These are phyloP conservation scores for Nineta flava DNA, from an alignment of 2,888 invertebrate species.

Conservation along the genomic window DNA sequence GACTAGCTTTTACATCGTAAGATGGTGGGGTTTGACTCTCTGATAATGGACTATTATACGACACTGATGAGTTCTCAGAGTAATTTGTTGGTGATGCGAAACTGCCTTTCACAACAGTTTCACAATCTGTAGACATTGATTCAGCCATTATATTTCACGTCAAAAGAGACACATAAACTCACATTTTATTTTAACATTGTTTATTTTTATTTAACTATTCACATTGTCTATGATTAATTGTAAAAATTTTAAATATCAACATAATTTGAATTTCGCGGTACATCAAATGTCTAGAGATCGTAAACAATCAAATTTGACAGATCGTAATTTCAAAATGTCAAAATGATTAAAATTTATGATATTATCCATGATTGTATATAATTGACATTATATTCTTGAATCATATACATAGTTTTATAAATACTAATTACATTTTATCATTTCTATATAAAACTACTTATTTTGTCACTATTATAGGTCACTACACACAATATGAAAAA, in stretches of 20 bases:
- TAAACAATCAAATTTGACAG: constrained; percentile 14
- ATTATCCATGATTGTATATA: neutral
- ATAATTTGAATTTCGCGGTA: constrained; percentile 11
- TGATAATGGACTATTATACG: constrained; percentile 1
- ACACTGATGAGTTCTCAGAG: constrained; percentile 1
- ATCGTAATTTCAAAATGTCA: constrained; percentile 11
- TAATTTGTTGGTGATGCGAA: neutral
- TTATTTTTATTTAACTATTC: no score
- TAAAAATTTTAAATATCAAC: neutral
- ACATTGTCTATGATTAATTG: neutral
- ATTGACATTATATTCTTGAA: neutral
- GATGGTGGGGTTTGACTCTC: constrained; percentile 1
- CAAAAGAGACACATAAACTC: neutral
- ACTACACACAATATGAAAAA: constrained; percentile 11
- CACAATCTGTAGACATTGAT: constrained; percentile 3
- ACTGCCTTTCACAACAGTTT: constrained; percentile 1
- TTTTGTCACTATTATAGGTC: constrained; percentile 11
- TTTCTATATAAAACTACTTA: neutral
- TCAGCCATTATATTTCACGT: constrained; percentile 4
- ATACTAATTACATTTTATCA: neutral
- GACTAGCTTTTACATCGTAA: neutral
- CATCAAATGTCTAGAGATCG: constrained; percentile 12
- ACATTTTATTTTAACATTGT: neutral
- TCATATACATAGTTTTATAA: neutral
- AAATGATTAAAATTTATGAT: constrained; percentile 2